Conservation (phyloP, 1,140 invertebrate genomes). For the Globodera rostochiensis region DNA sequence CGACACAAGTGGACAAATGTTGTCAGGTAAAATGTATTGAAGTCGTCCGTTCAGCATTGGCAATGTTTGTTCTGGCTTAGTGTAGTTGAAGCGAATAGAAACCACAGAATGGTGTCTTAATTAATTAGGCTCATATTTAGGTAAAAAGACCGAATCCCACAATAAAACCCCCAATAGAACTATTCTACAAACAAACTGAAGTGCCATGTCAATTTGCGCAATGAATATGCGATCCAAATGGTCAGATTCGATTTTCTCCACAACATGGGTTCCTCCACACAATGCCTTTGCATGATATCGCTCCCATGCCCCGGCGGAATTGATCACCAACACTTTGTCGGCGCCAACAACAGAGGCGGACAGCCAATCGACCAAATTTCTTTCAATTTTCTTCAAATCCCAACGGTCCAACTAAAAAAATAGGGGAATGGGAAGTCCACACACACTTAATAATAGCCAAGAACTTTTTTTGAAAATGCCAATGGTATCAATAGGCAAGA, state of each 20-base stretch:
- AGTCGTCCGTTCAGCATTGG: conserved; percentile 50
- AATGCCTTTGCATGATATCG: conserved; percentile 54
- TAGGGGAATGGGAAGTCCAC: not conserved
- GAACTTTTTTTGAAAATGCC: too few species aligned
- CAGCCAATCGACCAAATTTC: conserved; percentile 60
- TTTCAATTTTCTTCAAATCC: conserved; percentile 57
- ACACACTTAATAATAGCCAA: too few species aligned
- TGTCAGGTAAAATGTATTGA: conserved; percentile 62
- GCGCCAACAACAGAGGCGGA: conserved; percentile 58
- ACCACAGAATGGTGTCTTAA: conserved; percentile 52
- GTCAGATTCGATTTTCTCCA: conserved; percentile 28
- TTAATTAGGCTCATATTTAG: not conserved
- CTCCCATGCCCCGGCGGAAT: conserved; percentile 58
- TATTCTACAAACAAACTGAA: conserved; percentile 54
- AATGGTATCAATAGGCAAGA: too few species aligned
- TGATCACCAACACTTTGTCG: conserved; percentile 63
- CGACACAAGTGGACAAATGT: conserved; percentile 51
- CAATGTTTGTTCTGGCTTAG: conserved; percentile 45
- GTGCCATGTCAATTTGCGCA: conserved; percentile 55
- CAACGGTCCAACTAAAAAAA: conserved; percentile 56
- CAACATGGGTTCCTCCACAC: not conserved
- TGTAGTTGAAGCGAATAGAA: conserved; percentile 58
- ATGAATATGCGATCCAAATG: conserved; percentile 53
- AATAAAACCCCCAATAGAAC: not conserved
- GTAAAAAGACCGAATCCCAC: too few species aligned